Conservation (phyloP, 2,797 vertebrate species). For the Sternarchorhynchus goeldii region DNA sequence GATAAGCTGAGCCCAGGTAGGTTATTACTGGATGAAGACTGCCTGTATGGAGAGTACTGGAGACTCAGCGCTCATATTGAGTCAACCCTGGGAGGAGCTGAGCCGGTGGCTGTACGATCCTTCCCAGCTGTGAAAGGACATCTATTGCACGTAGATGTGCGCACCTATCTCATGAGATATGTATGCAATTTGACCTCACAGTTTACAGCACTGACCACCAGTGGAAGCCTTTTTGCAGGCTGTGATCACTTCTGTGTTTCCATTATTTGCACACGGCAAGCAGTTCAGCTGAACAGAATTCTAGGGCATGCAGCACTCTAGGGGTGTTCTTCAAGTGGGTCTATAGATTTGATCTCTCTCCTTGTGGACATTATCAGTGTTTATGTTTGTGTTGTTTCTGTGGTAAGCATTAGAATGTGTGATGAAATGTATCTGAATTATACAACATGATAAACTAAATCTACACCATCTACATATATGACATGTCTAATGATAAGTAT, state of each 20-base stretch:
- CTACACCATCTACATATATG: not conserved
- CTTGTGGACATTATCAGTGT: conserved; percentile 14
- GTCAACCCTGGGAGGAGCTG: conserved; percentile 45
- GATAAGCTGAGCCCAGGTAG: conserved; percentile 66
- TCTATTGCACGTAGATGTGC: conserved; percentile 31
- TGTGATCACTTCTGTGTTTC: not conserved
- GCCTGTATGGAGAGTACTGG: conserved; percentile 64
- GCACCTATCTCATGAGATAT: conserved; percentile 33
- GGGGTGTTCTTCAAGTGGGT: not conserved
- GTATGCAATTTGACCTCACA: conserved; percentile 39
- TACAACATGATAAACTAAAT: not conserved
- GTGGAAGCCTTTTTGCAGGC: not conserved
- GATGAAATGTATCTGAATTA: no score
- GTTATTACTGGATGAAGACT: conserved; percentile 69
- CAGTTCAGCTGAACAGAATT: not conserved
- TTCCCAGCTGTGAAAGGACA: conserved; percentile 38
- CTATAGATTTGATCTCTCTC: conserved; percentile 8
- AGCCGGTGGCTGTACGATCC: conserved; percentile 38
- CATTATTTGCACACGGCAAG: not conserved
- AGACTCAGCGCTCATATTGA: conserved; percentile 63
- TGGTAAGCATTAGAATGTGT: no score
- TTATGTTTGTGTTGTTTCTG: not conserved
- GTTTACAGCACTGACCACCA: conserved; percentile 59
- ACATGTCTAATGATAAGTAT: conserved; percentile 7
- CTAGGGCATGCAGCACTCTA: not conserved